Evolutionary conservation across 2,113 vertebrate species (phyloP).

Genomic region (Danio rerio): GRCz12tu NC_133182.1:43649001-43649500

Average conservation of each 20-base stretch:
- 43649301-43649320: slow-evolving; percentile 38
- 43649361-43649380: slow-evolving; percentile 14
- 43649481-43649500: too few relatives aligned
- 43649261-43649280: neutral
- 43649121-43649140: slow-evolving; percentile 54
- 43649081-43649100: slow-evolving; percentile 59
- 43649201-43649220: slow-evolving; percentile 1
- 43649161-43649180: neutral
- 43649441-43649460: neutral
- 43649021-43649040: slow-evolving; percentile 62
- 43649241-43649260: neutral
- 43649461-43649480: neutral
- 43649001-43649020: slow-evolving; percentile 68
- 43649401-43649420: neutral
- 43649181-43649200: neutral
- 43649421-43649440: neutral
- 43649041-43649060: slow-evolving; percentile 72
- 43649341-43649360: slow-evolving; percentile 1
- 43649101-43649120: slow-evolving; percentile 56
- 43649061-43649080: slow-evolving; percentile 60
- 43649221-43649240: neutral
- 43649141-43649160: neutral
- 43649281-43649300: neutral
- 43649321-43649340: slow-evolving; percentile 57
- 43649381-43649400: neutral